Evolutionary conservation across 2,888 invertebrate species (phyloP).

Genomic region (Drosophila mercatorum): DNA sequence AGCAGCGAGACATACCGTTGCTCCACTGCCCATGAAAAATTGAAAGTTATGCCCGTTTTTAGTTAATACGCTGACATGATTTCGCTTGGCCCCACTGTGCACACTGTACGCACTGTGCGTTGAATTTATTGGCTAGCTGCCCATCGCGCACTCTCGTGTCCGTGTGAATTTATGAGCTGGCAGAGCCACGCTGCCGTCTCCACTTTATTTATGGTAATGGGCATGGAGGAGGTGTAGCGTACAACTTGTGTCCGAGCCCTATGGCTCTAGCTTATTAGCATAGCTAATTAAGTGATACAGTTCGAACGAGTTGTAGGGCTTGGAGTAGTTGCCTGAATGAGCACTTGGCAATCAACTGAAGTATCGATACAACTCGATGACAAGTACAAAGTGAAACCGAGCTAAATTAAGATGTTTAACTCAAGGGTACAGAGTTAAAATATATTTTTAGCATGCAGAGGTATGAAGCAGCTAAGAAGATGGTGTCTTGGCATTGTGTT

Average conservation of each 20-base stretch:
- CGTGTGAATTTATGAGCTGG: constrained; percentile 68
- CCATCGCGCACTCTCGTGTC: constrained; percentile 37
- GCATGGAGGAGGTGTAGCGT: constrained; percentile 7
- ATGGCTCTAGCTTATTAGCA: constrained; percentile 57
- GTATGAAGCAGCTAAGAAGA: too few species aligned
- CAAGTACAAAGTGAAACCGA: neutral
- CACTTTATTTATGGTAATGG: constrained; percentile 70
- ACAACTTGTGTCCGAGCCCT: constrained; percentile 16
- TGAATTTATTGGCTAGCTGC: constrained; percentile 71
- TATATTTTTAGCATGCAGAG: neutral
- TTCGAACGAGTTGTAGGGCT: constrained; percentile 33
- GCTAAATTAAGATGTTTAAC: neutral
- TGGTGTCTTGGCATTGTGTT: too few species aligned
- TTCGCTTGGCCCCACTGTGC: constrained; percentile 53
- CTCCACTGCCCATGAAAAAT: constrained; percentile 69
- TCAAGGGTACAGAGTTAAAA: neutral
- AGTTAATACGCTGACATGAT: constrained; percentile 58
- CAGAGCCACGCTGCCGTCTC: constrained; percentile 35
- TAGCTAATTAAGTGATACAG: constrained; percentile 72
- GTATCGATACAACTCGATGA: constrained; percentile 19
- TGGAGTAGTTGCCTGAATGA: constrained; percentile 27
- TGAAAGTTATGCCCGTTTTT: constrained; percentile 69
- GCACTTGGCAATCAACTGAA: constrained; percentile 24
- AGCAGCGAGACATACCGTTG: constrained; percentile 38
- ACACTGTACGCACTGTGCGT: constrained; percentile 25